phyloP scores from a whole-genome alignment of 2,113 vertebrate species.

The Thunnus thynnus region DNA sequence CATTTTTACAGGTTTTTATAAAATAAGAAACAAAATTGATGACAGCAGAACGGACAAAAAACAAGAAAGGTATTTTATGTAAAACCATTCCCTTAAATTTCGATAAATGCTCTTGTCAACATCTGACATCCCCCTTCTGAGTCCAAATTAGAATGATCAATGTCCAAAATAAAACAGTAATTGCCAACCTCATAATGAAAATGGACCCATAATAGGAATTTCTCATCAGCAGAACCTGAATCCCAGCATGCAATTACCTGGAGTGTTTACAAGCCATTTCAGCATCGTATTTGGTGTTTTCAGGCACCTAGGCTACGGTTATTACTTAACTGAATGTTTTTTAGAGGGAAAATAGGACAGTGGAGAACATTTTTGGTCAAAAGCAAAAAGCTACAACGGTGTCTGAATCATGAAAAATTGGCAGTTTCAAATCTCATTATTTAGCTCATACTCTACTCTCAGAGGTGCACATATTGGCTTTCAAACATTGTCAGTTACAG shows the following conservation, averaged over 20 bases:
- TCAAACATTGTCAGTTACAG: constrained; percentile 14
- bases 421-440: constrained; percentile 3
- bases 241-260: constrained; percentile 53
- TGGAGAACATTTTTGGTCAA: constrained; percentile 4
- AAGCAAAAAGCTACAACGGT: constrained; percentile 16
- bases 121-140: neutral
- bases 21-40: neutral
- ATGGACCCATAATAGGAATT: constrained; percentile 57
- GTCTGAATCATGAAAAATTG: constrained; percentile 15
- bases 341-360: neutral
- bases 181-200: constrained; percentile 51
- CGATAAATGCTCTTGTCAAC: constrained; percentile 8
- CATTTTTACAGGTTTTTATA: neutral
- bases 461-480: constrained; percentile 13
- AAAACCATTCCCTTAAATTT: constrained; percentile 30
- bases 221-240: constrained; percentile 57
- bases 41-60: neutral
- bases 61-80: neutral
- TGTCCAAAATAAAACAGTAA: constrained; percentile 60
- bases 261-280: constrained; percentile 61
- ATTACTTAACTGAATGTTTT: constrained; percentile 36
- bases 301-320: constrained; percentile 16
- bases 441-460: neutral
- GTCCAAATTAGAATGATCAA: constrained; percentile 45
- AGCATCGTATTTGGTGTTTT: constrained; percentile 54